Percentiles rank a stretch among this genome's conserved stretches.
phyloP scores from a whole-genome alignment of 1,140 invertebrate genomes.

The Listronotus oregonensis region DNA sequence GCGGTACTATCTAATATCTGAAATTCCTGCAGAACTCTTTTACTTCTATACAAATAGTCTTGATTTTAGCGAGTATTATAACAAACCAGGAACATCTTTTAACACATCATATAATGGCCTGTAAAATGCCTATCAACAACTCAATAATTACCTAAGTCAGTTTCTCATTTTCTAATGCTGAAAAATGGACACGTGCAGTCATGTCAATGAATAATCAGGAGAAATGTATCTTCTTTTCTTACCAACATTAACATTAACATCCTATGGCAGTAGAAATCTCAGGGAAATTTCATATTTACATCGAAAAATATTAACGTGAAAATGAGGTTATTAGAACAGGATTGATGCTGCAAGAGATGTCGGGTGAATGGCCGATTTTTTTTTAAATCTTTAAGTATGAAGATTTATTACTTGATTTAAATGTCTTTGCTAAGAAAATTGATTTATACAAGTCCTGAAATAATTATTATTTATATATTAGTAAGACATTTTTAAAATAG shows the following conservation, averaged over 20 bases:
- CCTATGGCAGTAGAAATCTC: slow-evolving; percentile 34
- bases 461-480: no score
- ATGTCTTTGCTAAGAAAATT: no score
- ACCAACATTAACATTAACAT: slow-evolving; percentile 29
- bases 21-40: no score
- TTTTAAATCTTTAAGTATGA: background rate
- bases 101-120: slow-evolving; percentile 12
- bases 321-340: slow-evolving; percentile 42
- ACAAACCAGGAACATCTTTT: slow-evolving; percentile 7
- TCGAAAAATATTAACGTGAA: slow-evolving; percentile 37
- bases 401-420: no score
- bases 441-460: no score
- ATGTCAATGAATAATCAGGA: slow-evolving; percentile 24
- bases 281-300: slow-evolving; percentile 39
- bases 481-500: no score
- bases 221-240: slow-evolving; percentile 29
- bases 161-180: slow-evolving; percentile 25
- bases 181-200: slow-evolving; percentile 24
- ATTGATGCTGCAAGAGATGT: slow-evolving; percentile 25
- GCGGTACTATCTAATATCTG: no score
- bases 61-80: no score
- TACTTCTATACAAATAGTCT: no score
- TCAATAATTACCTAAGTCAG: slow-evolving; percentile 19
- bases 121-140: slow-evolving; percentile 8
- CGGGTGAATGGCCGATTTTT: slow-evolving; percentile 28